phyloP scores from a whole-genome alignment of 1,140 invertebrate genomes.

The Muscidifurax raptorellus region DNA sequence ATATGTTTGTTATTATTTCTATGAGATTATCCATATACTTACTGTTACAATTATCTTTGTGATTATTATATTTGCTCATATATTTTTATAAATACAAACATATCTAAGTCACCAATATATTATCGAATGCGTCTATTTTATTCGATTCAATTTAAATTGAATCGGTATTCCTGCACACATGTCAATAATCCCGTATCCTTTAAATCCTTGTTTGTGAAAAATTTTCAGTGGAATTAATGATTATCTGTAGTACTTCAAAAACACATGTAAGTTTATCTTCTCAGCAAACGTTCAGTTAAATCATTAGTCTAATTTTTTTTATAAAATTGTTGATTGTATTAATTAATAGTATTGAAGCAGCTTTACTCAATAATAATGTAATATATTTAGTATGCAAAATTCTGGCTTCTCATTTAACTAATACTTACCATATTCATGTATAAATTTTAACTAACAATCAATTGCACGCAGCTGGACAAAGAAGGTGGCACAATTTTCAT shows the following conservation, averaged over 20 bases:
- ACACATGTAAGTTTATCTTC: conserved; percentile 10
- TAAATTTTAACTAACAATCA: conserved; percentile 55
- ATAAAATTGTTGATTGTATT: neutral
- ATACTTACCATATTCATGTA: neutral
- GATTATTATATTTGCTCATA: conserved; percentile 48
- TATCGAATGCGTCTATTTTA: conserved; percentile 56
- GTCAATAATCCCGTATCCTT: conserved; percentile 12
- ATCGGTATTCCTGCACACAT: conserved; percentile 3
- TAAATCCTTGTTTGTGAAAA: conserved; percentile 6
- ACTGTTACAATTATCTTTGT: conserved; percentile 3
- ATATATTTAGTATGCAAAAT: neutral
- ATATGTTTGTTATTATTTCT: neutral
- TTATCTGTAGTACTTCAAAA: conserved; percentile 2
- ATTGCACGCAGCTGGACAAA: conserved; percentile 72
- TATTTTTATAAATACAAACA: conserved; percentile 52
- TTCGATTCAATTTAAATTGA: conserved; percentile 44
- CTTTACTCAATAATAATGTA: neutral
- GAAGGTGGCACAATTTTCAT: conserved; percentile 64
- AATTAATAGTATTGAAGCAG: neutral
- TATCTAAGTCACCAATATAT: conserved; percentile 61
- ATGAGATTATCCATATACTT: neutral
- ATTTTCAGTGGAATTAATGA: neutral
- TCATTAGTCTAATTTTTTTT: neutral
- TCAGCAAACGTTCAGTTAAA: neutral
- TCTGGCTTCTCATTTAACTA: neutral